phyloP scores from a whole-genome alignment of 2,113 vertebrate genomes.

The Microcebus lehilahytsara region DNA sequence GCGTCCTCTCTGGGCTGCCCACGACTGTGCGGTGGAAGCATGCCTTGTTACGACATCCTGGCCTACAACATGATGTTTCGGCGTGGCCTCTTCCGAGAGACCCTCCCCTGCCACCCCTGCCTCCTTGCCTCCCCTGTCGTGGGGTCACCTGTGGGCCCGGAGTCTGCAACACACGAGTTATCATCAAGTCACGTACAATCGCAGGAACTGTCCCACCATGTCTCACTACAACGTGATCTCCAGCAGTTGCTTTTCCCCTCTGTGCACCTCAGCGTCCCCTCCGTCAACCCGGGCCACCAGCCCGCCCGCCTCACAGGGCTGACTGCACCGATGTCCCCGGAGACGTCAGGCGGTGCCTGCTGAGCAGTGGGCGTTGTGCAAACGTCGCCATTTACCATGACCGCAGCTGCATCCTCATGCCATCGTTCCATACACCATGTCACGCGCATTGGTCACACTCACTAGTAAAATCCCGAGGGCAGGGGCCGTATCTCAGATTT shows the following conservation, averaged over 20 bases:
- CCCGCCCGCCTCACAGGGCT: background rate
- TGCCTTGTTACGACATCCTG: background rate
- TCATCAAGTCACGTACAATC: background rate
- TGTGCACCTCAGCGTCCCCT: background rate
- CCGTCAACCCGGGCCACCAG: background rate
- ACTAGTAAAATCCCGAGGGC: background rate
- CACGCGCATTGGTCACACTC: accelerated
- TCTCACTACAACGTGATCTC: background rate
- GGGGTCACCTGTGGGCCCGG: background rate
- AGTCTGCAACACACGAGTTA: background rate
- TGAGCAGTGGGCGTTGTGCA: accelerated
- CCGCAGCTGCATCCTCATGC: accelerated
- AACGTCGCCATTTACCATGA: accelerated
- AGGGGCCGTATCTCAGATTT: accelerated
- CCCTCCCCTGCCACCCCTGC: background rate
- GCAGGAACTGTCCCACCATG: background rate
- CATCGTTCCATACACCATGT: accelerated
- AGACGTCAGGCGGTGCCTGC: too few relatives aligned
- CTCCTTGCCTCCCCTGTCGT: background rate
- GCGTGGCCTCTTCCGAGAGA: background rate
- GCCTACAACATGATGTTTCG: accelerated
- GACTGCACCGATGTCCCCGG: background rate
- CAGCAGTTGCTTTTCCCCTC: background rate
- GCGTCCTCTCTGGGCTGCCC: accelerated
- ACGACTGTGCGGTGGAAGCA: too few relatives aligned